A percentile compares a stretch with the other conserved stretches of the same genome.
Conservation (phyloP, 1,140 invertebrate genomes). For the Atopsyche davidsoni region DNA sequence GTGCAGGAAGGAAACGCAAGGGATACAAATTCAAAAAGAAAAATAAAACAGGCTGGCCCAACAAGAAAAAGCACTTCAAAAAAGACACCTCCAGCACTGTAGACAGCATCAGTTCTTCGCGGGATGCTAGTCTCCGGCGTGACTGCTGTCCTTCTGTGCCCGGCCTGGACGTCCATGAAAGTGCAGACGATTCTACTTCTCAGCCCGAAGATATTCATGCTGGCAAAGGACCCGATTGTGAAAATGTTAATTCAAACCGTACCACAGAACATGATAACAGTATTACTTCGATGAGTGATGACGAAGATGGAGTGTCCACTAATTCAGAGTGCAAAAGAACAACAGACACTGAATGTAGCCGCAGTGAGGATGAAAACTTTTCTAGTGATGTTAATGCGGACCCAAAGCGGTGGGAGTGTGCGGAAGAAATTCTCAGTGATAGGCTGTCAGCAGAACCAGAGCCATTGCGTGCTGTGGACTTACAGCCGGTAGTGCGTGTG, state of each 20-base stretch:
- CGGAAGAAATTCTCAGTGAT: constrained; percentile 9
- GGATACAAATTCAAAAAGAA: constrained; percentile 46
- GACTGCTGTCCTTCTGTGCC: neutral
- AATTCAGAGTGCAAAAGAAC: constrained; percentile 9
- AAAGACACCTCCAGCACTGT: constrained; percentile 28
- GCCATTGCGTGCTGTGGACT: constrained; percentile 23
- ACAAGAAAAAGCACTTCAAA: constrained; percentile 38
- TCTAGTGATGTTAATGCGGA: constrained; percentile 3
- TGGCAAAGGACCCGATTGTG: constrained; percentile 3
- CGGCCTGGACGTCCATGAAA: neutral
- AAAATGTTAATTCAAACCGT: constrained; percentile 9
- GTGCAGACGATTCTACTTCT: neutral
- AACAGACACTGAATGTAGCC: constrained; percentile 17
- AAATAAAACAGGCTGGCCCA: constrained; percentile 47
- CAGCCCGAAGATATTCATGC: neutral
- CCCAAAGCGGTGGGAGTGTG: constrained; percentile 13
- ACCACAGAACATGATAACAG: constrained; percentile 19
- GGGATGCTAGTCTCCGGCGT: constrained; percentile 32
- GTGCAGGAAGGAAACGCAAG: constrained; percentile 23
- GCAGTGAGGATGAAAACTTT: constrained; percentile 14
- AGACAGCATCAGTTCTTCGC: constrained; percentile 34
- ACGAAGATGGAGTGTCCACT: constrained; percentile 10
- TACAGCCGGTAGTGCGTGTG: constrained; percentile 45
- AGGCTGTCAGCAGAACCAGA: neutral
- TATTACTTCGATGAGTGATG: constrained; percentile 25